Percentiles rank a stretch among this genome's conserved stretches.
Evolutionary conservation across 2,113 vertebrate genomes (phyloP).

Genomic region (pig (Sus scrofa)): DNA sequence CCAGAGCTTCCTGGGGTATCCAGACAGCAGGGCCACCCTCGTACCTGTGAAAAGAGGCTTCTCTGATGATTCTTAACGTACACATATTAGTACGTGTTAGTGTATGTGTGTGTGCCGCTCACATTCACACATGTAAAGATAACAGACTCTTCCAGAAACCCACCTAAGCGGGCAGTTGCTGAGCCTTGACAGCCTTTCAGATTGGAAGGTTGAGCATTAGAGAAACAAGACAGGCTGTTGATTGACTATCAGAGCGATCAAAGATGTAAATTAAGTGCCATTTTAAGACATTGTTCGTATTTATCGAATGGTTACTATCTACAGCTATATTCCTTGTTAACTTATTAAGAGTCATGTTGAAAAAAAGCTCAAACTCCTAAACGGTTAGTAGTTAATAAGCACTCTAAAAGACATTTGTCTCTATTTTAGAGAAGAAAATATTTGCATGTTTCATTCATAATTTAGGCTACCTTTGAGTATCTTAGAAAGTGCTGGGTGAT

Average conservation of each 20-base stretch:
- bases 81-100: background rate
- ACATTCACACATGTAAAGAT: background rate
- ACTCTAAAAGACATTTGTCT: constrained; percentile 74
- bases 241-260: constrained; percentile 52
- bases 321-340: constrained; percentile 67
- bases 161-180: background rate
- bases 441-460: constrained; percentile 82
- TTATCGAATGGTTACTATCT: constrained; percentile 68
- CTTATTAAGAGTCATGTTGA: constrained; percentile 73
- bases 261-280: constrained; percentile 75
- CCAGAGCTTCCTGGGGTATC: background rate
- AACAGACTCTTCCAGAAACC: background rate
- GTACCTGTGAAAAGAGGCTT: constrained; percentile 28
- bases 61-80: background rate
- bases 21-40: background rate
- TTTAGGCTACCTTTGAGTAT: constrained; percentile 75
- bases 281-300: constrained; percentile 63
- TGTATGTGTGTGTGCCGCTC: background rate
- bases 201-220: constrained; percentile 23
- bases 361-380: constrained; percentile 66
- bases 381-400: constrained; percentile 61
- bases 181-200: constrained; percentile 19
- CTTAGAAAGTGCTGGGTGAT: constrained; percentile 80
- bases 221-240: constrained; percentile 16
- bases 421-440: constrained; percentile 70